These are phyloP conservation scores for Pygocentrus nattereri DNA, from an alignment of 2,797 vertebrate species.

Conservation along the genomic window DNA sequence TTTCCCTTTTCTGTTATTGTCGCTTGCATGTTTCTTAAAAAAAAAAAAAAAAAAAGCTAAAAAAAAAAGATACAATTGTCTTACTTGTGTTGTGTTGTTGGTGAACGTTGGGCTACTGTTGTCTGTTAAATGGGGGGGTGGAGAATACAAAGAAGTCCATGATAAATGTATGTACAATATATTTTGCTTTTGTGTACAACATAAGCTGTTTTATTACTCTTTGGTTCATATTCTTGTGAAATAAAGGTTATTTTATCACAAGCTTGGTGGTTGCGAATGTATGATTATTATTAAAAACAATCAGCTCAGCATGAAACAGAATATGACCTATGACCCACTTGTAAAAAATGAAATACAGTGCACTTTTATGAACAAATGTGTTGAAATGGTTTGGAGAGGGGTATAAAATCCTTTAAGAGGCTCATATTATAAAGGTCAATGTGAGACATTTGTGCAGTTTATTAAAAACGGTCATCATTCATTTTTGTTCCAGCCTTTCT, in stretches of 20 bases:
- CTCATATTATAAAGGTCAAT: no score
- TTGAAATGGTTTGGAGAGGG: no score
- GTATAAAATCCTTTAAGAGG: no score
- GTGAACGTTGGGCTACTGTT: slow-evolving; percentile 44
- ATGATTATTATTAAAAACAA: not conserved
- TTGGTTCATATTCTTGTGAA: slow-evolving; percentile 76
- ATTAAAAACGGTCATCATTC: no score
- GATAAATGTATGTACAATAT: slow-evolving; percentile 72
- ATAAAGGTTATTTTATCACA: slow-evolving; percentile 83
- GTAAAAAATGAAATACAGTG: no score
- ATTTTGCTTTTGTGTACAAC: slow-evolving; percentile 72
- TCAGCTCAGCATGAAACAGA: not conserved
- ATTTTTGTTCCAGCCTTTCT: no score
- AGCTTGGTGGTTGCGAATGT: not conserved
- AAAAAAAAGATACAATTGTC: not conserved
- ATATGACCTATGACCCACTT: not conserved
- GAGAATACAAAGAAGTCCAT: slow-evolving; percentile 34
- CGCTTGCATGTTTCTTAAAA: slow-evolving; percentile 6
- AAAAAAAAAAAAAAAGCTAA: not conserved
- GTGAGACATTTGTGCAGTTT: no score
- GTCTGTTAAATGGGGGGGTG: slow-evolving; percentile 28
- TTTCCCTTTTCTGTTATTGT: not conserved
- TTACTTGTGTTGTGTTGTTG: slow-evolving; percentile 16
- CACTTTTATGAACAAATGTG: no score
- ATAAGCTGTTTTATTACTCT: slow-evolving; percentile 75